Base-by-base conservation (phyloP, 2,888 invertebrate species). In the Drosophila fulvimacula region DNA sequence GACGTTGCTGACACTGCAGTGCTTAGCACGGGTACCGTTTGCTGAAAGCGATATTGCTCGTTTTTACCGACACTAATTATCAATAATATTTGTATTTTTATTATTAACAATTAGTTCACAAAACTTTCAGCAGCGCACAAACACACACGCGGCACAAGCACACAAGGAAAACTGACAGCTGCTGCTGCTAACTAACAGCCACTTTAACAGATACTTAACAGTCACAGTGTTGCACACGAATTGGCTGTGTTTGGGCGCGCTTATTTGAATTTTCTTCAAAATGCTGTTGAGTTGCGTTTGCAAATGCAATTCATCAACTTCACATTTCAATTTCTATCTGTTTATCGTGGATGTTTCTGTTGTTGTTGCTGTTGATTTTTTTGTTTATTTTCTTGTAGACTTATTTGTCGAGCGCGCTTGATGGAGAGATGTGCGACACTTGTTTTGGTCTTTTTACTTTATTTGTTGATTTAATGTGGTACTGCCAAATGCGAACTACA, bases 371-470 rank as follows among this genome's bases (percentile, higher is more conserved):
- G 27, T 51, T 51, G 67, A 5, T 70, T 49, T 9, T 55, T 38
- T 15, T 42, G 6, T 13, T 13, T 2, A 6, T 21, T 21, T 67
- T 72, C 70, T 68, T 75, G 69, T 68, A 61, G 73, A 69, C 83
- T 81, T 81, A 81, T 81, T 86, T 83, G 87, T 77, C 79, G 58
- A 52, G 30, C 53, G 55, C 42, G 59, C 39, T 17, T 11, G 46
- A 48, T 66, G 51, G n/a, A 44, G 34, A 61, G 73, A 48, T 73
- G 77, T 74, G 73, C 48, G 58, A 44, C 79, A 79, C 82, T 79
- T 82, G 83, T 69, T 79, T 85, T 82, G 73, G 88, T 86, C 83
- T 88, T 72, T 88, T 83, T 67, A 57, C 87, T 82, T 86, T 86
- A 82, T 86, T 83, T 78, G 88, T 51, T 34, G 62, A 48, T 76